phyloP scores from a whole-genome alignment of 2,888 invertebrate genomes.

The Volucella bombylans region DNA sequence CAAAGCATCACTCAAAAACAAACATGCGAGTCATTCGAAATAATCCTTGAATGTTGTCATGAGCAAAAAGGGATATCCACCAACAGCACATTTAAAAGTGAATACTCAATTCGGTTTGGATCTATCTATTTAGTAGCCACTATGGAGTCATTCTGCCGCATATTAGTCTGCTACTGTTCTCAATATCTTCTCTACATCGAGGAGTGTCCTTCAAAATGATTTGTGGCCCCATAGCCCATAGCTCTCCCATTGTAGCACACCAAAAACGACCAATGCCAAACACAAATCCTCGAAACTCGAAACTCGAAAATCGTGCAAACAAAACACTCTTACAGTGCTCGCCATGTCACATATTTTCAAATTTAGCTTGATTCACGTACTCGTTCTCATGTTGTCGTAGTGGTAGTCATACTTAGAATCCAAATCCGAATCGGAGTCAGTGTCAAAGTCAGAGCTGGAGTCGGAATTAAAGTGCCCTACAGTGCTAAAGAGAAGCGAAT shows the following conservation, averaged over 20 bases:
- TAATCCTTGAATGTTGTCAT: too few relatives aligned
- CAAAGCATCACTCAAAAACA: too few relatives aligned
- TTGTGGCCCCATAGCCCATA: slow-evolving; percentile 20
- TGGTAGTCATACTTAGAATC: too few relatives aligned
- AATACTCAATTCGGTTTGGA: too few relatives aligned
- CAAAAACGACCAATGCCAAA: slow-evolving; percentile 25
- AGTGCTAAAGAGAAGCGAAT: slow-evolving; percentile 43
- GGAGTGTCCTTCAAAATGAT: slow-evolving; percentile 43
- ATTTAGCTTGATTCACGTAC: slow-evolving; percentile 65
- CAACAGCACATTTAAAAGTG: too few relatives aligned
- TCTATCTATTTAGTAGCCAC: neutral
- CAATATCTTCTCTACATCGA: slow-evolving; percentile 24
- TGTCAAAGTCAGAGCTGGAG: slow-evolving; percentile 6
- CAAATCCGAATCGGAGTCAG: neutral
- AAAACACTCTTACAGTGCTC: slow-evolving; percentile 37
- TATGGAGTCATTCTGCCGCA: slow-evolving; percentile 4
- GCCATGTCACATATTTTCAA: slow-evolving; percentile 55
- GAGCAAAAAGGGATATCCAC: too few relatives aligned
- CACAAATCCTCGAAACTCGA: slow-evolving; percentile 41
- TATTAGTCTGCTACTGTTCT: slow-evolving; percentile 24
- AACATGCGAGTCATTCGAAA: too few relatives aligned
- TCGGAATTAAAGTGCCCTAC: slow-evolving; percentile 18
- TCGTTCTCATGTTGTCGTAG: neutral
- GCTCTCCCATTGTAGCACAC: slow-evolving; percentile 8
- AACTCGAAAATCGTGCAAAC: slow-evolving; percentile 56